These are phyloP conservation scores for Calameuta filiformis DNA, from an alignment of 2,888 invertebrate species.

Conservation along the genomic window DNA sequence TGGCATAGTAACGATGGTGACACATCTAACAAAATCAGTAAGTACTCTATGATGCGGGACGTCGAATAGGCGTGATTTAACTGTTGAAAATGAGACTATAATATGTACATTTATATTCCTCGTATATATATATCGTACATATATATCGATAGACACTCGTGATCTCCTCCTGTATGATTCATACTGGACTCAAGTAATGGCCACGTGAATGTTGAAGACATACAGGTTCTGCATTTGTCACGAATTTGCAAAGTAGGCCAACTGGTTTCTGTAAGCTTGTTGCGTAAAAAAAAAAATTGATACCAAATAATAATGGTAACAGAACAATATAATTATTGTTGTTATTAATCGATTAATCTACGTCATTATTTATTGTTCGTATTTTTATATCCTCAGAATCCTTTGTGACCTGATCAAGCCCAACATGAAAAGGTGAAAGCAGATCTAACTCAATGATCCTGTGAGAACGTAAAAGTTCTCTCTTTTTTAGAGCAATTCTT, in stretches of 20 bases:
- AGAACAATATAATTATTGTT: background rate
- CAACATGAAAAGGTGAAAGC: conserved; percentile 46
- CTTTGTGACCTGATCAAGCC: background rate
- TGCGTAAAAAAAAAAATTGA: background rate
- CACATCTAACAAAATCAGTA: background rate
- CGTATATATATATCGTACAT: too few relatives aligned
- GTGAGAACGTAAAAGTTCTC: background rate
- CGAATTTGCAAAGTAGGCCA: background rate
- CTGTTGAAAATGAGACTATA: background rate
- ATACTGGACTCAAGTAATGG: background rate
- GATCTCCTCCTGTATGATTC: background rate
- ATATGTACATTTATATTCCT: background rate
- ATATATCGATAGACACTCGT: background rate
- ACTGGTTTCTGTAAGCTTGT: background rate
- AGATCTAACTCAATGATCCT: conserved; percentile 31
- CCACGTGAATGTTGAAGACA: background rate
- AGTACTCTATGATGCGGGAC: background rate
- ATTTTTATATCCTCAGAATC: background rate
- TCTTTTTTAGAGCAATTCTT: background rate
- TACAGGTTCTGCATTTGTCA: background rate
- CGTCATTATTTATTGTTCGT: background rate
- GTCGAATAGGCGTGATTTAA: background rate
- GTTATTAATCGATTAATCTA: background rate
- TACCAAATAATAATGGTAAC: background rate
- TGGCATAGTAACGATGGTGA: background rate